These are phyloP conservation scores for Megathymus violae DNA, from an alignment of 1,140 invertebrate genomes.

Conservation along the genomic window DNA sequence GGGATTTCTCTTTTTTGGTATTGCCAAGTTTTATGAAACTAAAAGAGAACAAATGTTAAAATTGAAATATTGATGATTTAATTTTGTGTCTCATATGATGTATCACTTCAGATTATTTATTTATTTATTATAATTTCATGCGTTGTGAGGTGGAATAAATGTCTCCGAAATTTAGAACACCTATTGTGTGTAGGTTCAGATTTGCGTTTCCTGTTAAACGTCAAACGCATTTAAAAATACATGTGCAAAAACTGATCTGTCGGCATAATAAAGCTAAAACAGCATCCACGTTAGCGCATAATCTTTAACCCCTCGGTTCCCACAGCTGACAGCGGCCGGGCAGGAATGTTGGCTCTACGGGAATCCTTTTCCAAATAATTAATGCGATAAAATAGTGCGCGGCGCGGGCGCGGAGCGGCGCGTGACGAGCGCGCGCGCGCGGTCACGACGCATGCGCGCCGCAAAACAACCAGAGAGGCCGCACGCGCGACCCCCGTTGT, in stretches of 20 bases:
- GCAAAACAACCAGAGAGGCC: constrained; percentile 64
- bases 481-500: constrained; percentile 68
- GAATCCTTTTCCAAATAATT: constrained; percentile 81
- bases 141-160: too few species aligned
- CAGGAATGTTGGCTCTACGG: constrained; percentile 66
- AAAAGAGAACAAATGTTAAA: not conserved
- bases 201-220: too few species aligned
- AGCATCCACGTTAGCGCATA: constrained; percentile 32
- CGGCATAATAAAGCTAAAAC: constrained; percentile 26
- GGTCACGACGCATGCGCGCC: constrained; percentile 75
- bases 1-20: not conserved
- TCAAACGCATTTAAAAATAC: constrained; percentile 10
- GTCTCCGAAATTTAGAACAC: too few species aligned
- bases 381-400: constrained; percentile 81
- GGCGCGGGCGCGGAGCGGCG: constrained; percentile 57
- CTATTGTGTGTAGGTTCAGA: too few species aligned
- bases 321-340: constrained; percentile 63
- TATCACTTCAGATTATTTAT: too few species aligned
- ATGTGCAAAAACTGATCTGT: constrained; percentile 16
- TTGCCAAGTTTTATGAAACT: not conserved
- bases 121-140: too few species aligned
- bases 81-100: too few species aligned
- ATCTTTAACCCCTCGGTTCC: constrained; percentile 54
- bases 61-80: too few species aligned
- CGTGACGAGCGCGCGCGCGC: constrained; percentile 76